These are phyloP conservation scores for Microtus oregoni DNA, from an alignment of 2,113 vertebrate genomes.

Conservation along the genomic window DNA sequence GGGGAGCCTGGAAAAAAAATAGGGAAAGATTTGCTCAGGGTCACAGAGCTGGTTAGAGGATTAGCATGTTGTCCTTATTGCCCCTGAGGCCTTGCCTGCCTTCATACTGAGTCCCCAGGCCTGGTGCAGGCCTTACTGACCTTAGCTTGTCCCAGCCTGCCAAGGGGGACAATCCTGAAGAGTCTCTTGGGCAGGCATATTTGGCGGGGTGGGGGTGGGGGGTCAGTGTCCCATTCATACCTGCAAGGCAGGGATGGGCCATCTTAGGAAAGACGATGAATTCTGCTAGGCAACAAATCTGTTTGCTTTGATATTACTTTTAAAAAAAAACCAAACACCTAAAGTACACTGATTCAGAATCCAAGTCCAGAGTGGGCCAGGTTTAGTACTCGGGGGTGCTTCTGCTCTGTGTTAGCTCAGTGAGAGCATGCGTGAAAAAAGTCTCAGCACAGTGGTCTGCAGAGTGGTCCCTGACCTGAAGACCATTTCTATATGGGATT, in stretches of 20 bases:
- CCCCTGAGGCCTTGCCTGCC: neutral
- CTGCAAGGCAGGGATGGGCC: neutral
- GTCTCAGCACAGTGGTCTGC: neutral
- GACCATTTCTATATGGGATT: neutral
- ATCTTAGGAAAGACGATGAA: constrained; percentile 34
- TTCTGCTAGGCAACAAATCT: constrained; percentile 50
- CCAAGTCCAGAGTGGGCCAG: neutral
- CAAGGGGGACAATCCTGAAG: neutral
- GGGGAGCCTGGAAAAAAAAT: constrained; percentile 2
- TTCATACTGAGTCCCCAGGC: constrained; percentile 1
- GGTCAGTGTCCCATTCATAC: neutral
- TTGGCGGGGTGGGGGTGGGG: neutral
- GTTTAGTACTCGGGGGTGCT: neutral
- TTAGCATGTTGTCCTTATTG: neutral
- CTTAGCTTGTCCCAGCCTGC: neutral
- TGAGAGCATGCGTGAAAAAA: constrained; percentile 11
- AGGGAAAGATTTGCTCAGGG: constrained; percentile 42
- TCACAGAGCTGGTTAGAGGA: constrained; percentile 30
- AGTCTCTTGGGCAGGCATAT: neutral
- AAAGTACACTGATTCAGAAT: neutral
- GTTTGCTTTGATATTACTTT: constrained; percentile 37
- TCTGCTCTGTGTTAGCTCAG: neutral
- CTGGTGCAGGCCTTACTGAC: neutral
- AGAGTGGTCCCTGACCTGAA: neutral
- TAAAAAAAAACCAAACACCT: neutral